Conservation (phyloP, 2,113 vertebrate species). For the Alosa alosa region DNA sequence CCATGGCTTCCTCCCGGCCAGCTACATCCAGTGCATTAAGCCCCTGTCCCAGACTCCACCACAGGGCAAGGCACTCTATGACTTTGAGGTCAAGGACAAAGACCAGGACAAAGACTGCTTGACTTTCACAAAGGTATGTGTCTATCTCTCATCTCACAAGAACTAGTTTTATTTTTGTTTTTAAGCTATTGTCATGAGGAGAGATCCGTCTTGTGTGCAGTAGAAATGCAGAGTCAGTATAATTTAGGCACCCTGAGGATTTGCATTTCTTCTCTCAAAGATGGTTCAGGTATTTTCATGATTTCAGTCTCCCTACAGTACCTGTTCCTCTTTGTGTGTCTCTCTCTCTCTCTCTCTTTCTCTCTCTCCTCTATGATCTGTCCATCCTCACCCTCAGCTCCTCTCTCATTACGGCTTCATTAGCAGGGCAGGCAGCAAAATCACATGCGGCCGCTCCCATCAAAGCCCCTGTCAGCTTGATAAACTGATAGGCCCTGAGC, state of each 20-base stretch:
- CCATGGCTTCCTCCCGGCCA: conserved; percentile 93
- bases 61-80: conserved; percentile 96
- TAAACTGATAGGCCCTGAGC: conserved; percentile 19
- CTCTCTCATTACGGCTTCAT: conserved; percentile 40
- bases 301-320: neutral
- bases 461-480: conserved; percentile 21
- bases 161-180: neutral
- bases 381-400: conserved; percentile 11
- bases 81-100: conserved; percentile 97
- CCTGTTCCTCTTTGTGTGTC: neutral
- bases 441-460: conserved; percentile 25
- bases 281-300: neutral
- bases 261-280: neutral
- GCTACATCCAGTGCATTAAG: conserved; percentile 89
- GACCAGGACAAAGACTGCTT: conserved; percentile 98
- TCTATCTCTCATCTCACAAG: neutral
- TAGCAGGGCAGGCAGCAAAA: conserved; percentile 26
- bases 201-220: neutral
- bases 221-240: neutral
- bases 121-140: conserved; percentile 93
- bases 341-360: neutral
- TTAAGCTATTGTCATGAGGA: neutral
- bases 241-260: neutral
- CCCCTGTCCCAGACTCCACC: conserved; percentile 88
- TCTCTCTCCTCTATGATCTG: conserved; percentile 17